Conservation (phyloP, 2,888 invertebrate genomes). For the Orchesella flavescens region DNA sequence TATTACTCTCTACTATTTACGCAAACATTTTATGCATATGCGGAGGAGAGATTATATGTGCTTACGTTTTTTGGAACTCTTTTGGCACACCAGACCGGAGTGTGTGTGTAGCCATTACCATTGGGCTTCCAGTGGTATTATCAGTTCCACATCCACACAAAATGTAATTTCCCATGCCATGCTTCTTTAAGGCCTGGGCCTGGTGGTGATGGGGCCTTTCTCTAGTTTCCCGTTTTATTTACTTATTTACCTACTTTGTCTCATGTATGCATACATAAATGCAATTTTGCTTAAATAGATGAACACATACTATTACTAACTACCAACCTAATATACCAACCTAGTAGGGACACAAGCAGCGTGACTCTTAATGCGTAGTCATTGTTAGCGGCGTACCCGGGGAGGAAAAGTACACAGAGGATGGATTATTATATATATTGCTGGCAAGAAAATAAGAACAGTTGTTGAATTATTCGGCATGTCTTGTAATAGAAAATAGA, state of each 20-base stretch:
- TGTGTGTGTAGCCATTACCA: not conserved
- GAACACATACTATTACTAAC: not conserved
- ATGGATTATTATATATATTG: not conserved
- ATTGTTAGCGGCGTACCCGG: not conserved
- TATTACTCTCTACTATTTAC: no score
- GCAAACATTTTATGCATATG: no score
- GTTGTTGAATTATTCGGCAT: not conserved
- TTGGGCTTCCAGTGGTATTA: not conserved
- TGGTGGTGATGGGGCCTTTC: not conserved
- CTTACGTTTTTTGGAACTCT: no score
- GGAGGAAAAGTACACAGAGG: not conserved
- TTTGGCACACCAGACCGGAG: no score
- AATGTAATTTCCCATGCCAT: not conserved
- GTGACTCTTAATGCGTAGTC: not conserved
- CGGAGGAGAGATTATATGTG: no score
- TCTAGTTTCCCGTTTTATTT: constrained; percentile 16
- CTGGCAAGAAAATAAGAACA: not conserved
- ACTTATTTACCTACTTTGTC: constrained; percentile 25
- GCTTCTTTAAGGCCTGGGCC: not conserved
- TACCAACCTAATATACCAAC: not conserved
- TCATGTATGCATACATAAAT: not conserved
- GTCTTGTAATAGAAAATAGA: not conserved
- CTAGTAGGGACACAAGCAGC: not conserved
- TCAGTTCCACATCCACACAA: constrained; percentile 5
- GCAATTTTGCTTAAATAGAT: not conserved